Evolutionary conservation across 1,140 invertebrate species (phyloP).

Genomic region (Lasioglossum baleicum): DNA sequence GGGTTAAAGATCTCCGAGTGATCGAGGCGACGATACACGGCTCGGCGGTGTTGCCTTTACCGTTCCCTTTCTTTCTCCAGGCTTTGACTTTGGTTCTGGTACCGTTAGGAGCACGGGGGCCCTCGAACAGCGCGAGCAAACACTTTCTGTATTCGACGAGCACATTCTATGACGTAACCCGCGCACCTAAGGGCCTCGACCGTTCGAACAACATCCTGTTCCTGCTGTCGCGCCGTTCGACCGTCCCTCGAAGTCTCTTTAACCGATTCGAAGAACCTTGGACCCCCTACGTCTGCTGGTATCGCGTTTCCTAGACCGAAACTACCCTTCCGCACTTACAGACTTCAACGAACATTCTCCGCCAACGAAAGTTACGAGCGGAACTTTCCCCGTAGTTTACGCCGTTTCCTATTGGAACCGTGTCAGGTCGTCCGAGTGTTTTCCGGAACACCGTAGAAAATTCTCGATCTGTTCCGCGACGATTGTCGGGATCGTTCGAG

Average conservation of each 20-base stretch:
- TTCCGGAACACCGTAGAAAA: slow-evolving; percentile 43
- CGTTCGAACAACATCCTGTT: slow-evolving; percentile 30
- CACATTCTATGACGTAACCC: slow-evolving; percentile 56
- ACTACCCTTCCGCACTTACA: neutral
- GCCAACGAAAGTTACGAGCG: neutral
- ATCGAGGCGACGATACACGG: neutral
- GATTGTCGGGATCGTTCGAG: neutral
- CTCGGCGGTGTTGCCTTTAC: slow-evolving; percentile 45
- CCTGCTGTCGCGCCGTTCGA: neutral
- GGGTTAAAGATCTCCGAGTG: too few species aligned
- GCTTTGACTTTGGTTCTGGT: slow-evolving; percentile 55
- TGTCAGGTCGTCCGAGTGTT: slow-evolving; percentile 38
- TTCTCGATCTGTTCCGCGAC: neutral
- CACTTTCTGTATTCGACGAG: slow-evolving; percentile 56
- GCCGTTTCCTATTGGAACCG: slow-evolving; percentile 35
- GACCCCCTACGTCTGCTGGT: neutral
- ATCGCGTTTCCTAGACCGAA: too few species aligned
- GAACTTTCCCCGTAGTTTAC: slow-evolving; percentile 25
- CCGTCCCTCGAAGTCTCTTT: neutral
- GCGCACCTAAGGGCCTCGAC: slow-evolving; percentile 39
- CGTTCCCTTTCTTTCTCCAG: slow-evolving; percentile 46
- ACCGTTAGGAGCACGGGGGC: slow-evolving; percentile 50
- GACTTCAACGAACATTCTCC: neutral
- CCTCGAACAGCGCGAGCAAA: slow-evolving; percentile 55
- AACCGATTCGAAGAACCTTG: neutral